Evolutionary conservation across 2,113 vertebrate genomes (phyloP).

Genomic region (Oenanthe oenanthe): DNA sequence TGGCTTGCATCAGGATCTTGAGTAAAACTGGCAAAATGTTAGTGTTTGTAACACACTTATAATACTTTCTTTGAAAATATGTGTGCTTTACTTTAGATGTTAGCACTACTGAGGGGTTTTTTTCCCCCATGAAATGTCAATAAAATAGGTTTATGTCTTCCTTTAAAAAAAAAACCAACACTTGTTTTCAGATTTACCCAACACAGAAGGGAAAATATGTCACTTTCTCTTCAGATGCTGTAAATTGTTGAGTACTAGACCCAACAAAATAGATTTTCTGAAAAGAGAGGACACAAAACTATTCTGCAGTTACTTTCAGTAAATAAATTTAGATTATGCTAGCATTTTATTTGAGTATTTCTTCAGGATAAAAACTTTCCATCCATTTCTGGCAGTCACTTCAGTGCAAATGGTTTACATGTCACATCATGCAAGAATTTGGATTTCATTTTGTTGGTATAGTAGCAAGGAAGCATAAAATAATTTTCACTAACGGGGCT

Average conservation of each 20-base stretch:
- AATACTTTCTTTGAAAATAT: neutral
- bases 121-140: neutral
- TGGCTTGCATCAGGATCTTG: neutral
- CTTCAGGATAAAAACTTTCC: slow-evolving; percentile 49
- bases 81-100: slow-evolving; percentile 5
- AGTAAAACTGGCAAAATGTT: neutral
- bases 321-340: slow-evolving; percentile 37
- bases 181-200: neutral
- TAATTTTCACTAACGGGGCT: slow-evolving; percentile 35
- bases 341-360: slow-evolving; percentile 43
- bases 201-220: neutral
- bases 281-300: neutral
- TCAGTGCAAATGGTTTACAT: slow-evolving; percentile 60
- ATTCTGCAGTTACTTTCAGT: neutral
- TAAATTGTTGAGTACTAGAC: neutral
- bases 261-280: neutral
- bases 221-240: neutral
- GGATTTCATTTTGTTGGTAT: slow-evolving; percentile 57
- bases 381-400: slow-evolving; percentile 46
- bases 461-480: slow-evolving; percentile 61
- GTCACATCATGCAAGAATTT: slow-evolving; percentile 69
- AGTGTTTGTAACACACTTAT: neutral
- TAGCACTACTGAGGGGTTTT: neutral
- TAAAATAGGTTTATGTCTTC: neutral
- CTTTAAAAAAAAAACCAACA: neutral